Percentiles rank a stretch among this genome's conserved stretches.
These are phyloP conservation scores for Nysson spinosus DNA, from an alignment of 2,888 invertebrate species.

Conservation along the genomic window DNA sequence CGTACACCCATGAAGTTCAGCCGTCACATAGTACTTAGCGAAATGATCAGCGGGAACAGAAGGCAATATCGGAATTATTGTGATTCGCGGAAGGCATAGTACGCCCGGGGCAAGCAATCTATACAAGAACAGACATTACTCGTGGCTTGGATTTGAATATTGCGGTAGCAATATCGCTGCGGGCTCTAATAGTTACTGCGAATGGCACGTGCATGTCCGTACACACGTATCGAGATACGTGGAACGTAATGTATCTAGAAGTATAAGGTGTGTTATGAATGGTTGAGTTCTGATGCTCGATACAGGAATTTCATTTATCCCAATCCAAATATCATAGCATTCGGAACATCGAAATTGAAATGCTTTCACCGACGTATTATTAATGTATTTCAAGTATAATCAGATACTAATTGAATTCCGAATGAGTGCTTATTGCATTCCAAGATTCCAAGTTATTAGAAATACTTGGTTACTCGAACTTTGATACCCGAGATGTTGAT, in stretches of 20 bases:
- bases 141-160: conserved; percentile 75
- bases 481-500: too few relatives aligned
- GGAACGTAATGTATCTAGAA: conserved; percentile 33
- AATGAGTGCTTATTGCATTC: too few relatives aligned
- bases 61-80: conserved; percentile 77
- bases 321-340: neutral
- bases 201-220: conserved; percentile 66
- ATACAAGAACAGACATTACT: conserved; percentile 73
- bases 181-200: conserved; percentile 74
- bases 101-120: conserved; percentile 74
- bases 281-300: conserved; percentile 29
- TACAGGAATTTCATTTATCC: conserved; percentile 18
- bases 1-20: conserved; percentile 51
- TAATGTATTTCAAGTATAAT: too few relatives aligned
- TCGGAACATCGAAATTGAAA: too few relatives aligned
- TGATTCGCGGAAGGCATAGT: conserved; percentile 68
- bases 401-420: too few relatives aligned
- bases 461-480: too few relatives aligned
- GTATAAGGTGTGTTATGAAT: conserved; percentile 39
- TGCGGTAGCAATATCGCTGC: conserved; percentile 73
- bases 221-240: conserved; percentile 42
- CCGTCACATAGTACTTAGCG: conserved; percentile 69
- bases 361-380: too few relatives aligned
- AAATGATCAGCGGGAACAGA: conserved; percentile 73
- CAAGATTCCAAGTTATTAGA: too few relatives aligned